Evolutionary conservation across 2,797 vertebrate genomes (phyloP).

Genomic region (Phalanger gymnotis): DNA sequence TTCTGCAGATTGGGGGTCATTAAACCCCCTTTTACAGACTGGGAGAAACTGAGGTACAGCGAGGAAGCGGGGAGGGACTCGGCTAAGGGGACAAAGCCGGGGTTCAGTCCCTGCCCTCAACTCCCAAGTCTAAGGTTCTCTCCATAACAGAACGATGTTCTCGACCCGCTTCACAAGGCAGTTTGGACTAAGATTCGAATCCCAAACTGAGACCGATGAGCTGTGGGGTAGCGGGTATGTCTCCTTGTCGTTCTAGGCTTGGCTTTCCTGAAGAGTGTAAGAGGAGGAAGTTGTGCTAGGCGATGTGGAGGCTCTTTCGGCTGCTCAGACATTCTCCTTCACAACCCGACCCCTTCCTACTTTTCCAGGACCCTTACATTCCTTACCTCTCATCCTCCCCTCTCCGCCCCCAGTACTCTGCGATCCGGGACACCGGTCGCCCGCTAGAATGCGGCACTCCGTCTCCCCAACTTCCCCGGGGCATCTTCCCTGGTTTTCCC

Average conservation of each 20-base stretch:
- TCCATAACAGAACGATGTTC: fast-evolving
- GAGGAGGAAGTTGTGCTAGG: no score
- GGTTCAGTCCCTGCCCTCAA: background rate
- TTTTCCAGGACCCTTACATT: no score
- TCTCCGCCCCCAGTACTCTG: background rate
- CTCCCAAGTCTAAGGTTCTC: background rate
- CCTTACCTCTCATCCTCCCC: no score
- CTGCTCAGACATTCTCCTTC: no score
- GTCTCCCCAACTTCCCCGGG: background rate
- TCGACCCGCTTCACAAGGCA: background rate
- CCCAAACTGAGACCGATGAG: background rate
- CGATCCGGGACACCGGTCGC: background rate
- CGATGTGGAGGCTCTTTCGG: no score
- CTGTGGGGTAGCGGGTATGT: background rate
- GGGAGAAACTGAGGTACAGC: background rate
- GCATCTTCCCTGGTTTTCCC: background rate
- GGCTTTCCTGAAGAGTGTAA: no score
- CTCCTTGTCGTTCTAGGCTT: background rate
- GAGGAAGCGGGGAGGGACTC: background rate
- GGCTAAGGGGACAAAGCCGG: background rate
- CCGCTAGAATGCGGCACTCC: background rate
- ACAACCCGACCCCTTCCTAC: background rate
- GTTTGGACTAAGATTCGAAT: background rate
- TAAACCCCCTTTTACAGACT: background rate
- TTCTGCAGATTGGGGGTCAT: background rate